Conservation (phyloP, 2,888 invertebrate species). For the Andrena flavipes region DNA sequence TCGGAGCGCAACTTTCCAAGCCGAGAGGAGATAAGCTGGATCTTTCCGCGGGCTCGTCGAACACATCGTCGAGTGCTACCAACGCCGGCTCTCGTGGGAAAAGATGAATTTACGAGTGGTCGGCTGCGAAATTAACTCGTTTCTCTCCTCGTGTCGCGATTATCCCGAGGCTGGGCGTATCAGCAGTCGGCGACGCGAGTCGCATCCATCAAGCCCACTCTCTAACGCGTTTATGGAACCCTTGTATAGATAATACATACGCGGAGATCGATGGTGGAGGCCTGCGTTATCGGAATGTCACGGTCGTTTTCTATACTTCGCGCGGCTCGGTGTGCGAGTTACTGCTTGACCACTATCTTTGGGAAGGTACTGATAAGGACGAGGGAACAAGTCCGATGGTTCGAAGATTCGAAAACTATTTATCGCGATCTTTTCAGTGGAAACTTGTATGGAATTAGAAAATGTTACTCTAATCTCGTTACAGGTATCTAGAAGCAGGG, state of each 20-base stretch:
- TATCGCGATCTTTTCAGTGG: too few relatives aligned
- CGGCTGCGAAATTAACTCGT: slow-evolving; percentile 39
- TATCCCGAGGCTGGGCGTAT: not conserved
- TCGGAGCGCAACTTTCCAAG: slow-evolving; percentile 25
- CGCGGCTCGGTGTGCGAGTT: too few relatives aligned
- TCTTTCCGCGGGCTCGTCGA: not conserved
- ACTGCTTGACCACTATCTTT: too few relatives aligned
- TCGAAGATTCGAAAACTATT: too few relatives aligned
- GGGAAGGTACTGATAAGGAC: too few relatives aligned
- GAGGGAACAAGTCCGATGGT: too few relatives aligned
- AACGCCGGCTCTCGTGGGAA: slow-evolving; percentile 20
- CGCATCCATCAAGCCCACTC: slow-evolving; percentile 31
- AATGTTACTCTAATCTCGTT: too few relatives aligned
- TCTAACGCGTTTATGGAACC: slow-evolving; percentile 26
- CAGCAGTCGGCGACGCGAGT: slow-evolving; percentile 1
- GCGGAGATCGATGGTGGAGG: not conserved
- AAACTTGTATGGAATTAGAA: too few relatives aligned
- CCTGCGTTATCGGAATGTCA: not conserved
- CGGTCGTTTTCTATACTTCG: not conserved
- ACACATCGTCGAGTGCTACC: slow-evolving; percentile 10
- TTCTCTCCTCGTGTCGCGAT: slow-evolving; percentile 14
- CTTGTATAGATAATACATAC: not conserved
- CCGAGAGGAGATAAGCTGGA: slow-evolving; percentile 18
- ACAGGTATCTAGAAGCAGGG: too few relatives aligned
- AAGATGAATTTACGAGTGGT: slow-evolving; percentile 28